Conservation (phyloP, 2,888 invertebrate species). For the Philhelius pedissequus region DNA sequence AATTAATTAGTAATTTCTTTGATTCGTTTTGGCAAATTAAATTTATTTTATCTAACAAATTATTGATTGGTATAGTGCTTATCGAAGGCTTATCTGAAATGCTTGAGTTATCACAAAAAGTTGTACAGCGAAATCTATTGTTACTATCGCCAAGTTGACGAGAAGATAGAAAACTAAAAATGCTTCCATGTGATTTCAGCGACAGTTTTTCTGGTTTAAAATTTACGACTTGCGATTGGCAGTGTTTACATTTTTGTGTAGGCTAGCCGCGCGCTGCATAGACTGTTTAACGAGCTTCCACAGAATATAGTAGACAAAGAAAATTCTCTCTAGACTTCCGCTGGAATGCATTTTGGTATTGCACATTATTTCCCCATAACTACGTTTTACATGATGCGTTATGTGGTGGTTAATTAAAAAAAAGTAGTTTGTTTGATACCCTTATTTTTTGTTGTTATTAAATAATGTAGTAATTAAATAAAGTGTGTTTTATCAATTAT, state of each 20-base stretch:
- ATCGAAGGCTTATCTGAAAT: slow-evolving; percentile 58
- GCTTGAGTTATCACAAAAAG: slow-evolving; percentile 56
- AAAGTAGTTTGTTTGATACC: not conserved
- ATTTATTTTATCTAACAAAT: not conserved
- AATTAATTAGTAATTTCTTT: not conserved
- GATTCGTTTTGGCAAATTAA: not conserved
- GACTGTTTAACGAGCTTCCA: not conserved
- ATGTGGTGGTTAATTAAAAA: too few species aligned
- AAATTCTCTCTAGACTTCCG: not conserved
- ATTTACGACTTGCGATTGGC: not conserved
- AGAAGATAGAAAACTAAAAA: slow-evolving; percentile 53
- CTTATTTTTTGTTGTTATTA: too few species aligned
- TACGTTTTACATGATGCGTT: too few species aligned
- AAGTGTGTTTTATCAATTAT: too few species aligned
- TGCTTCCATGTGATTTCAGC: slow-evolving; percentile 44
- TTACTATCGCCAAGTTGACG: slow-evolving; percentile 60
- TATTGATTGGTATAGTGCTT: not conserved
- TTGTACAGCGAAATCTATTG: slow-evolving; percentile 54
- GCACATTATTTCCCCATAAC: not conserved
- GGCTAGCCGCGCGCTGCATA: not conserved
- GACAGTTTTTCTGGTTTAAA: slow-evolving; percentile 7
- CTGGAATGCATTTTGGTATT: not conserved
- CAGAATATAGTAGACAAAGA: not conserved
- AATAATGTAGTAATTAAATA: too few species aligned
- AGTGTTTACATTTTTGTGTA: slow-evolving; percentile 35